Evolutionary conservation across 1,140 invertebrate genomes (phyloP).

Genomic region (Lordiphosa mommai): DNA sequence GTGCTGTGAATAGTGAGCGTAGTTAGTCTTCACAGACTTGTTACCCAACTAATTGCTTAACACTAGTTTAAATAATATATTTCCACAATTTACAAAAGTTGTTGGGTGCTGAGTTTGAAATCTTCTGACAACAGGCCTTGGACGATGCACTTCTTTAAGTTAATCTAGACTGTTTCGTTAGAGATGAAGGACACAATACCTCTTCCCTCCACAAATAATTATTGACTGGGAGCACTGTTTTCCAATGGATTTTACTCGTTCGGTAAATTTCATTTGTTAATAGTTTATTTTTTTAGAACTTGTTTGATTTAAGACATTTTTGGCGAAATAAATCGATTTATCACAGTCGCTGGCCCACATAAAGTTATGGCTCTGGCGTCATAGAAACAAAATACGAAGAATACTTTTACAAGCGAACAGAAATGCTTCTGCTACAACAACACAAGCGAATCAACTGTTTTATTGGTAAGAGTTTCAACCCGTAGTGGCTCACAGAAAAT

Average conservation of each 20-base stretch:
- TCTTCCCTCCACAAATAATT: conserved; percentile 1
- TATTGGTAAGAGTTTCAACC: conserved; percentile 1
- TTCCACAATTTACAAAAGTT: too few species aligned
- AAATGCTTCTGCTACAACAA: not conserved
- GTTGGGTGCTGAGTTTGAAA: too few species aligned
- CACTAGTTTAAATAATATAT: too few species aligned
- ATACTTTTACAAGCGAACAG: not conserved
- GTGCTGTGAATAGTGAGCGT: too few species aligned
- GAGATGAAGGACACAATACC: not conserved
- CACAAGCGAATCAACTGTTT: conserved; percentile 4
- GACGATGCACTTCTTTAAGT: too few species aligned
- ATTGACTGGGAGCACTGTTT: not conserved
- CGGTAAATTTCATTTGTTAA: conserved; percentile 5
- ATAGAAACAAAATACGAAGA: not conserved
- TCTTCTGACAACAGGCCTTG: not conserved
- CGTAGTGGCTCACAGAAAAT: conserved; percentile 3
- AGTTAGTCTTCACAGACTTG: too few species aligned
- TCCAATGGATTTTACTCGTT: not conserved
- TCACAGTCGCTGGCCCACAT: not conserved
- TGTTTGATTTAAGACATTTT: not conserved
- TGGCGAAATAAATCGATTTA: not conserved
- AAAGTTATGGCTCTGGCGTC: conserved; percentile 3
- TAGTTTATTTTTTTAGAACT: not conserved
- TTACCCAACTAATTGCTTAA: too few species aligned
- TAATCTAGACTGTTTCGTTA: too few species aligned